A percentile compares a stretch with the other conserved stretches of the same genome.
Conservation (phyloP, 2,797 vertebrate genomes). For the Coendou prehensilis region DNA sequence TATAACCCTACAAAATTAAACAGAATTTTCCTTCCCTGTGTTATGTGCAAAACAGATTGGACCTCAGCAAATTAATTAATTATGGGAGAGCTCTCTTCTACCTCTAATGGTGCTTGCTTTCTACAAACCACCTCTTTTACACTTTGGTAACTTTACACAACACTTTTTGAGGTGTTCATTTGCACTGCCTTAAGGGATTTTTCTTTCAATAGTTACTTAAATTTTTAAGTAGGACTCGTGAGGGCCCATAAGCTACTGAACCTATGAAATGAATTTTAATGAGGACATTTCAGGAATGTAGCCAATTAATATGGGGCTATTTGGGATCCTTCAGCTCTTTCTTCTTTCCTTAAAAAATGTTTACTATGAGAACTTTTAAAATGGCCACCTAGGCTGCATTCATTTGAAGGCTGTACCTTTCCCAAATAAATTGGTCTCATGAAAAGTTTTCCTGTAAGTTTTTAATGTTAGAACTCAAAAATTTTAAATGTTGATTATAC, state of each 20-base stretch:
- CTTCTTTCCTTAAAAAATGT: conserved; percentile 35
- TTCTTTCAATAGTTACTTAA: conserved; percentile 53
- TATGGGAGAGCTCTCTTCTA: not conserved
- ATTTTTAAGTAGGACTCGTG: conserved; percentile 55
- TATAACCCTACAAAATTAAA: not conserved
- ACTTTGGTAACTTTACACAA: not conserved
- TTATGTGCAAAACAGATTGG: not conserved
- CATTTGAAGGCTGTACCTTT: not conserved
- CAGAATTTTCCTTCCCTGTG: not conserved
- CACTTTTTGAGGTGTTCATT: conserved; percentile 18
- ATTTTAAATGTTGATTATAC: conserved; percentile 51
- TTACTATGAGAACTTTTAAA: not conserved
- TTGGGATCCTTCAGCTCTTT: conserved; percentile 40
- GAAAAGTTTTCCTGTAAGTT: conserved; percentile 42
- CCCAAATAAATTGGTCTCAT: conserved; percentile 34
- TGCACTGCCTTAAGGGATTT: not conserved
- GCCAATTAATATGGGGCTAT: not conserved
- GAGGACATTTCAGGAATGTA: conserved; percentile 29
- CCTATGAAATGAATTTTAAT: conserved; percentile 67
- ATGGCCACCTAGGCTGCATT: not conserved
- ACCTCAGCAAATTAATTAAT: not conserved
- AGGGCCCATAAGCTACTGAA: conserved; percentile 34
- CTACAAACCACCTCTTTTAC: not conserved
- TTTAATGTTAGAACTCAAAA: conserved; percentile 37
- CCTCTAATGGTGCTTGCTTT: not conserved